A percentile compares a stretch with the other conserved stretches of the same genome.
These are phyloP conservation scores for Leptopilina boulardi DNA, from an alignment of 1,140 invertebrate species.

Conservation along the genomic window DNA sequence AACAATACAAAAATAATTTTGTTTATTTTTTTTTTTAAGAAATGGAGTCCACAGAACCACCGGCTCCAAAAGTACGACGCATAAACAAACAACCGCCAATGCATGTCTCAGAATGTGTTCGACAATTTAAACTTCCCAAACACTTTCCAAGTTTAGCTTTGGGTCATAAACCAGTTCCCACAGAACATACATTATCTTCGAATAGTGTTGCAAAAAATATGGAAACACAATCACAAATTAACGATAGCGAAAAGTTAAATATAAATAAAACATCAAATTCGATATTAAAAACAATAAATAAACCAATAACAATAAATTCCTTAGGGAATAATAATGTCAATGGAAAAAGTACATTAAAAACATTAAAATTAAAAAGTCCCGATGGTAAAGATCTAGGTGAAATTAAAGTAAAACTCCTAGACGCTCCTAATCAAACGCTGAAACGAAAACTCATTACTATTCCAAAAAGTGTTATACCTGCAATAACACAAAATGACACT, in stretches of 20 bases:
- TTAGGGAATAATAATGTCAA: neutral
- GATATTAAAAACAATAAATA: neutral
- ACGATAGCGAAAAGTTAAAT: too few relatives aligned
- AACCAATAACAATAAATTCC: neutral
- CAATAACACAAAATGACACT: neutral
- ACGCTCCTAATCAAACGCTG: conserved; percentile 7
- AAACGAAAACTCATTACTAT: conserved; percentile 37
- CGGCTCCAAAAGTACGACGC: conserved; percentile 8
- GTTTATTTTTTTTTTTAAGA: neutral
- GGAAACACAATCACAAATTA: neutral
- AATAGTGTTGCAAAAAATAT: neutral
- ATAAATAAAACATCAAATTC: neutral
- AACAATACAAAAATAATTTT: neutral
- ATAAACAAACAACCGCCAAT: neutral
- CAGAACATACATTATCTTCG: neutral
- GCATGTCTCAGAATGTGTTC: conserved; percentile 33
- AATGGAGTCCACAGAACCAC: conserved; percentile 26
- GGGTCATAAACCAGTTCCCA: neutral
- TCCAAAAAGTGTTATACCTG: conserved; percentile 4
- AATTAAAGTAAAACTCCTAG: conserved; percentile 52
- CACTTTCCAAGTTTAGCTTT: conserved; percentile 47
- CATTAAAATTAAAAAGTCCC: conserved; percentile 55
- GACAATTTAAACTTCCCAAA: conserved; percentile 47
- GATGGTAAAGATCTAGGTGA: conserved; percentile 64
- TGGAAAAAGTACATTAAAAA: conserved; percentile 44